A percentile compares a stretch with the other conserved stretches of the same genome.
These are phyloP conservation scores for Scaptomyza pallida DNA, from an alignment of 1,140 invertebrate species.

Conservation along the genomic window DNA sequence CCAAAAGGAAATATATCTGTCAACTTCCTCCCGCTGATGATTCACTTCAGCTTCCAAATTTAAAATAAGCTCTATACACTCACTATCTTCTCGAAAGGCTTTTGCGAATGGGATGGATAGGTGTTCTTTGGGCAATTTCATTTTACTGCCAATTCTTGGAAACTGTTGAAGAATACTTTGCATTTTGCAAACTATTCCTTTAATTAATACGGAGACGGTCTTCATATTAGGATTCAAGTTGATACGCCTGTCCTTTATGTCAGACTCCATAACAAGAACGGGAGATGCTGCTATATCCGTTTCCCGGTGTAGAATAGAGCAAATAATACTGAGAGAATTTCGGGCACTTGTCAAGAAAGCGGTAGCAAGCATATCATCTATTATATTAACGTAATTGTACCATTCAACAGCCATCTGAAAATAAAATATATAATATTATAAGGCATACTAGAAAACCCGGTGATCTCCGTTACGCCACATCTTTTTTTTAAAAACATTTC, in stretches of 20 bases:
- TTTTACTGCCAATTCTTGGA: slow-evolving; percentile 86
- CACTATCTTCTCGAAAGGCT: slow-evolving; percentile 85
- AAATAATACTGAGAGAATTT: slow-evolving; percentile 89
- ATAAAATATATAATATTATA: too few species aligned
- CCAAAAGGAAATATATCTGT: slow-evolving; percentile 89
- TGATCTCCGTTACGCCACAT: too few species aligned
- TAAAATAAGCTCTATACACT: slow-evolving; percentile 86
- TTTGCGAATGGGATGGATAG: slow-evolving; percentile 76
- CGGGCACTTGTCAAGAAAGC: slow-evolving; percentile 90
- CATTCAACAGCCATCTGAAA: slow-evolving; percentile 89
- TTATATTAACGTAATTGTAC: slow-evolving; percentile 90
- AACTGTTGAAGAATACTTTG: slow-evolving; percentile 84
- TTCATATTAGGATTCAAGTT: slow-evolving; percentile 87
- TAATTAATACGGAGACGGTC: slow-evolving; percentile 86
- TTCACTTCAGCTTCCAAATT: slow-evolving; percentile 86
- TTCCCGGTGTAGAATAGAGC: slow-evolving; percentile 89
- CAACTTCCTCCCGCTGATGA: slow-evolving; percentile 86
- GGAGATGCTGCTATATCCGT: slow-evolving; percentile 89
- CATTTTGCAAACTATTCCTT: slow-evolving; percentile 83
- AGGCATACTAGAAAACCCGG: too few species aligned
- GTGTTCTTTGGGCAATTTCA: slow-evolving; percentile 84
- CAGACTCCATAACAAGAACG: slow-evolving; percentile 85
- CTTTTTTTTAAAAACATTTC: too few species aligned
- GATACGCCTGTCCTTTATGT: slow-evolving; percentile 84
- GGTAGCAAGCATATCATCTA: slow-evolving; percentile 91